phyloP scores from a whole-genome alignment of 2,113 vertebrate genomes.

The Hoplias malabaricus region DNA sequence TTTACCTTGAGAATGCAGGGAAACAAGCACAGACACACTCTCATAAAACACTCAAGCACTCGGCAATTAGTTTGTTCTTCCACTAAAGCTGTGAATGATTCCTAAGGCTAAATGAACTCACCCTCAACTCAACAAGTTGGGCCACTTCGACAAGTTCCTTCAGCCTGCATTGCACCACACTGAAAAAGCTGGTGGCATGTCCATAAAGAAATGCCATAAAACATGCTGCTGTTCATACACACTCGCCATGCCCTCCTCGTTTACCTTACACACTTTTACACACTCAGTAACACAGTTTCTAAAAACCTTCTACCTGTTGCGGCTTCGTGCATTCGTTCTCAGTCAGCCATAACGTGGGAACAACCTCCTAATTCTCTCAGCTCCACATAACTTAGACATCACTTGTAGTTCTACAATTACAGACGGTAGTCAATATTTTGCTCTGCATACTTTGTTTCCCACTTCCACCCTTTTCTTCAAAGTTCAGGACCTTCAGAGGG shows the following conservation, averaged over 20 bases:
- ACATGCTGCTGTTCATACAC: background rate
- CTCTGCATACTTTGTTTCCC: too few relatives aligned
- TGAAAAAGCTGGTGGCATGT: background rate
- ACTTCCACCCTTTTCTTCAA: too few relatives aligned
- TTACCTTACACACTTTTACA: background rate
- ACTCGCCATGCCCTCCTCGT: background rate
- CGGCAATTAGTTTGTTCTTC: constrained; percentile 1
- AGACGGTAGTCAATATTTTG: too few relatives aligned
- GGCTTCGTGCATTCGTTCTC: too few relatives aligned
- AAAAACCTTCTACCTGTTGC: background rate
- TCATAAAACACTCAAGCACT: constrained; percentile 22
- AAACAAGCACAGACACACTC: constrained; percentile 37
- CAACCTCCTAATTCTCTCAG: too few relatives aligned
- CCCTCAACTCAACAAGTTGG: background rate
- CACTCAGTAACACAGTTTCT: background rate
- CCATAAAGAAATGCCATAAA: background rate
- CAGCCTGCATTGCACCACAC: background rate
- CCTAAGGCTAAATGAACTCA: background rate
- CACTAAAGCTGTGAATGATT: background rate
- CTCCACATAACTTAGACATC: too few relatives aligned
- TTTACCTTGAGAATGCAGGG: too few relatives aligned
- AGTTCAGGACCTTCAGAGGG: too few relatives aligned
- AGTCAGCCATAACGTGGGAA: too few relatives aligned
- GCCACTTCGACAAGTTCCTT: background rate
- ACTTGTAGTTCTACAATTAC: too few relatives aligned